phyloP scores from a whole-genome alignment of 2,797 vertebrate genomes.

The Masticophis lateralis region DNA sequence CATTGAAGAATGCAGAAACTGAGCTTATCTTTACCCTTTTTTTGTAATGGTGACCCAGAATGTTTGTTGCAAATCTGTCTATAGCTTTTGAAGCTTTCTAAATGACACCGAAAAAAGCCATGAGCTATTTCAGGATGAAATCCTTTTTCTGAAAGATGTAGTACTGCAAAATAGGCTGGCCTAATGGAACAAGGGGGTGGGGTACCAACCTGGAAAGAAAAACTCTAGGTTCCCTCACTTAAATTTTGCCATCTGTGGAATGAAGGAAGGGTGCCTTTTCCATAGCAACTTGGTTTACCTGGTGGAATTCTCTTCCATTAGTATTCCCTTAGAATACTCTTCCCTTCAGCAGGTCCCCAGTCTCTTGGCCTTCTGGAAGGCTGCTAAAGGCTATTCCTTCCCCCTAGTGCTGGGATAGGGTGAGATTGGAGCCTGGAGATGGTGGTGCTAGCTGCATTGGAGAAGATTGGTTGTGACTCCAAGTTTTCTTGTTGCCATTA shows the following conservation, averaged over 20 bases:
- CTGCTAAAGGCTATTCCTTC: not conserved
- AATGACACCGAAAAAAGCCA: not conserved
- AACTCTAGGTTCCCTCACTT: not conserved
- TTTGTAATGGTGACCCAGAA: not conserved
- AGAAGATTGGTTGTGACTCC: not conserved
- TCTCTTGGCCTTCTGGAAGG: not conserved
- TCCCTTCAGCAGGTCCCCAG: not conserved
- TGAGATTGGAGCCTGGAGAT: not conserved
- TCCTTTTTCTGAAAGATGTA: not conserved
- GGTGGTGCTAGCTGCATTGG: not conserved
- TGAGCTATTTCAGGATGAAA: not conserved
- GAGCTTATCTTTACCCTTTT: not conserved
- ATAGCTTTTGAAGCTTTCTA: not conserved
- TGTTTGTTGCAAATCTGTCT: not conserved
- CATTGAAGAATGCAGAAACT: not conserved
- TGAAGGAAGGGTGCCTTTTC: not conserved
- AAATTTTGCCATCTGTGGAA: not conserved
- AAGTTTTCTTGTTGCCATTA: not conserved
- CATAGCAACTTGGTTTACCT: not conserved
- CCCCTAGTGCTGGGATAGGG: not conserved
- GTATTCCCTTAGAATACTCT: not conserved
- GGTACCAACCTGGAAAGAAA: not conserved
- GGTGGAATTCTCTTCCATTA: not conserved
- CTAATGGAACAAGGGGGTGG: not conserved
- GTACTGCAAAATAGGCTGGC: not conserved